Conservation (phyloP, 2,113 vertebrate genomes). For the Greenwoodochromis staneri region DNA sequence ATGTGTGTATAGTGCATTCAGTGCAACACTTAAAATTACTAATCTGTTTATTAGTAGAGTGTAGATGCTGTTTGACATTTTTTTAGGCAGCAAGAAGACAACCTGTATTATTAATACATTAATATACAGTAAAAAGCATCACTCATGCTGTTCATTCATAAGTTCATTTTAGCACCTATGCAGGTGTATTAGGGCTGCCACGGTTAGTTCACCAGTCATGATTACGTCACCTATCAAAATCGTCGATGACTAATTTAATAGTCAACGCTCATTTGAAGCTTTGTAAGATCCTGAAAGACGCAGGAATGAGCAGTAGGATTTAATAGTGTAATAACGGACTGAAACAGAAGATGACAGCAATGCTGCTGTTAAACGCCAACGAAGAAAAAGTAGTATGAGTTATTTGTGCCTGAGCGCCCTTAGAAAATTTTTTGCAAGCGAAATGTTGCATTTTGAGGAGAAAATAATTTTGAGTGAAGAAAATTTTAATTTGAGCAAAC, state of each 20-base stretch:
- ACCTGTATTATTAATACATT: background rate
- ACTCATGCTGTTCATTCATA: background rate
- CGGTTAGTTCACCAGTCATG: background rate
- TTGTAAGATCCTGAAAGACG: background rate
- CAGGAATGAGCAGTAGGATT: background rate
- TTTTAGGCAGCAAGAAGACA: background rate
- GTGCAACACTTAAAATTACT: background rate
- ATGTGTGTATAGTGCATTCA: background rate
- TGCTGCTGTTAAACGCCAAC: background rate
- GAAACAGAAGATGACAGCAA: rapidly evolving
- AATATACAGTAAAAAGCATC: background rate
- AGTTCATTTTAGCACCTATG: background rate
- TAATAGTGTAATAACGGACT: background rate
- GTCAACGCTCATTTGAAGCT: background rate
- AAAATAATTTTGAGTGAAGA: background rate
- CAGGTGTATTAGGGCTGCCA: background rate
- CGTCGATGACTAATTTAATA: background rate
- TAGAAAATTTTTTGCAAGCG: rapidly evolving
- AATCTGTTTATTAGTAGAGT: background rate
- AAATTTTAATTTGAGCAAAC: background rate
- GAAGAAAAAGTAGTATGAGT: background rate
- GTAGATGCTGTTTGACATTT: background rate
- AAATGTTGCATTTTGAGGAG: background rate
- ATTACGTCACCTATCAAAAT: background rate
- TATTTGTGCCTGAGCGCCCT: background rate